Percentiles rank a stretch among this genome's conserved stretches.
Conservation (phyloP, 2,888 invertebrate genomes). For the Serripes groenlandicus region DNA sequence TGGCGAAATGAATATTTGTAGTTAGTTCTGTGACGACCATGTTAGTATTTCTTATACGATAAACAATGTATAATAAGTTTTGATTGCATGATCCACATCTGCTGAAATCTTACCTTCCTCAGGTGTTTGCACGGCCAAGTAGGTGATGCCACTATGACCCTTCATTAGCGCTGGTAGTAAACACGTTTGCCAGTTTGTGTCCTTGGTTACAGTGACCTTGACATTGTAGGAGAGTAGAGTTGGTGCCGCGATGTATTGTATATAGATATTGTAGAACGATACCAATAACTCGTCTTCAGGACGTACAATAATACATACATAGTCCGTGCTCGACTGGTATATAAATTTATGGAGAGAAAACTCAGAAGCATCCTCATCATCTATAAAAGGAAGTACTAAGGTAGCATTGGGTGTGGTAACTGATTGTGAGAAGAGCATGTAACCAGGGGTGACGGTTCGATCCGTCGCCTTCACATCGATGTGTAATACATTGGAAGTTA, state of each 20-base stretch:
- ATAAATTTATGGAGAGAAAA: conserved; percentile 69
- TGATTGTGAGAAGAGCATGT: conserved; percentile 45
- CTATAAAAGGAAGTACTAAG: conserved; percentile 32
- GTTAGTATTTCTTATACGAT: too few relatives aligned
- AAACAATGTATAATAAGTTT: too few relatives aligned
- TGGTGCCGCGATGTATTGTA: conserved; percentile 32
- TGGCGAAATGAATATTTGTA: too few relatives aligned
- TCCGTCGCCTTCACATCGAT: conserved; percentile 54
- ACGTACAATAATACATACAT: conserved; percentile 51
- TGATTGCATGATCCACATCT: too few relatives aligned
- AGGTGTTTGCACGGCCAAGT: conserved; percentile 39
- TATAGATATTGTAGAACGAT: conserved; percentile 36
- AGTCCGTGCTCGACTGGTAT: conserved; percentile 58
- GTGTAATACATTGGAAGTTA: conserved; percentile 56
- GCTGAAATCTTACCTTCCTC: conserved; percentile 36
- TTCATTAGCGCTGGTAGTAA: conserved; percentile 37
- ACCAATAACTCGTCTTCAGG: conserved; percentile 24
- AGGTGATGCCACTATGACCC: conserved; percentile 48
- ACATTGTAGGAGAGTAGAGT: conserved; percentile 45
- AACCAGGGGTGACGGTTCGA: conserved; percentile 31
- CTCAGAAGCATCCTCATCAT: conserved; percentile 69
- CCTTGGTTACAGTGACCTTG: conserved; percentile 10
- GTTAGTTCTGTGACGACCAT: too few relatives aligned
- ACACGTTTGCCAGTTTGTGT: conserved; percentile 42
- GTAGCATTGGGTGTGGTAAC: conserved; percentile 42